Evolutionary conservation across 2,888 invertebrate species (phyloP).

Genomic region (Diplolepis rosae): DNA sequence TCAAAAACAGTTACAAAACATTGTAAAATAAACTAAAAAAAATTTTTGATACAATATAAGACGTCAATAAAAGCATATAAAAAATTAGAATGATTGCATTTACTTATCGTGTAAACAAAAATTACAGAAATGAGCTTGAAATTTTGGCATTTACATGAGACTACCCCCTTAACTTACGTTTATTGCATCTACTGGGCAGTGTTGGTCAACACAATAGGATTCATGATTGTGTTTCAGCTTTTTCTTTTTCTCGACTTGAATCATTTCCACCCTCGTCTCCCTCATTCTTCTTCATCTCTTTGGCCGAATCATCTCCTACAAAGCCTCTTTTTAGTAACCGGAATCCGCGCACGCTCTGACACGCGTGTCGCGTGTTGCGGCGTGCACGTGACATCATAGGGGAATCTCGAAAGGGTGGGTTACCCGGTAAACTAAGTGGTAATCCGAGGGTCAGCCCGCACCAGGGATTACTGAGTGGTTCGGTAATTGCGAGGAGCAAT

Average conservation of each 20-base stretch:
- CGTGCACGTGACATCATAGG: conserved; percentile 65
- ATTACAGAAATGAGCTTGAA: no score
- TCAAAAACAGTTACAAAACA: no score
- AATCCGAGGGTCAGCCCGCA: conserved; percentile 55
- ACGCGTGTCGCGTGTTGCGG: conserved; percentile 57
- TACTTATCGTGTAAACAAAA: no score
- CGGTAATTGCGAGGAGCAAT: conserved; percentile 69
- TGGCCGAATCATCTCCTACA: conserved; percentile 44
- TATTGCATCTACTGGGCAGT: not conserved
- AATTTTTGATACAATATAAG: no score
- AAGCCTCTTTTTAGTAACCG: conserved; percentile 57
- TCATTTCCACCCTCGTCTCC: conserved; percentile 4
- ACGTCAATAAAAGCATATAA: no score
- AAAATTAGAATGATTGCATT: no score
- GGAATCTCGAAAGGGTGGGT: conserved; percentile 9
- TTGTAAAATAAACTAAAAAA: no score
- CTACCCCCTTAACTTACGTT: no score
- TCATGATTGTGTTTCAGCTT: not conserved
- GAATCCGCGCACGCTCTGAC: conserved; percentile 56
- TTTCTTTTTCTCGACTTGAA: not conserved
- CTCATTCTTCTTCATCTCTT: not conserved
- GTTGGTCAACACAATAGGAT: not conserved
- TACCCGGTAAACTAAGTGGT: conserved; percentile 57
- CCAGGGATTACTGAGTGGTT: conserved; percentile 65
- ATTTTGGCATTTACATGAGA: no score